Base-by-base conservation (phyloP, 2,113 vertebrate genomes). In the Scomber colias region DNA sequence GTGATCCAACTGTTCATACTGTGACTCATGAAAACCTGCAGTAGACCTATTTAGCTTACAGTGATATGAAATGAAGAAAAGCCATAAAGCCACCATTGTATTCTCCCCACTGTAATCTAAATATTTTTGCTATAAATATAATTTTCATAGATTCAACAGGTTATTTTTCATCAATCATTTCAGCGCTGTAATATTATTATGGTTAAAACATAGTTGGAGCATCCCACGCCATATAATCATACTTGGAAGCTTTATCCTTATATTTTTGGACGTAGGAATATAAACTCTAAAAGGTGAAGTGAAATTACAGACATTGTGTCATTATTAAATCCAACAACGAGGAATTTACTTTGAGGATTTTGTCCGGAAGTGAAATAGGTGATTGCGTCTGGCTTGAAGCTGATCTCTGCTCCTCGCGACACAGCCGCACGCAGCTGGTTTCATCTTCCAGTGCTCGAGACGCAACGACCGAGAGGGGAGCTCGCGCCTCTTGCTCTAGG, bases 381-480 rank as follows among this genome's bases (percentile, higher is more conserved):
- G 6, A 11, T 46, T 31, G 15, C n/a, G 27, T 44, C 16, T 0
- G 16, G 0, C 73, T 81, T 81, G 70, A 21, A 14, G 10, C 19
- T 62, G 66, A 35, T 54, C 48, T 21, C 50, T 7, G 56, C 50
- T 35, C 70, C 73, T 65, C 66, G 63, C 59, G 45, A 90, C 83
- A 55, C 77, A 90, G 63, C 71, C 73, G 6, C 75, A 3, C 85
- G 71, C 81, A 82, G 87, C 87, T 79, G 81, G 82, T 75, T 53
- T 67, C 59, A 61, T 63, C 54, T 31, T 19, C 67, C 67, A 74
- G 79, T 49, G 71, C 75, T 71, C 16, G 60, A 85, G 82, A 80
- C 66, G 30, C 77, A 16, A 3, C 49, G 21, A 31, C 60, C 0
- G 67, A 73, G 71, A 77, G 69, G 4, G 68, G 69, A 71, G 76